Conservation (phyloP, 2,888 invertebrate genomes). For the Troides helena region DNA sequence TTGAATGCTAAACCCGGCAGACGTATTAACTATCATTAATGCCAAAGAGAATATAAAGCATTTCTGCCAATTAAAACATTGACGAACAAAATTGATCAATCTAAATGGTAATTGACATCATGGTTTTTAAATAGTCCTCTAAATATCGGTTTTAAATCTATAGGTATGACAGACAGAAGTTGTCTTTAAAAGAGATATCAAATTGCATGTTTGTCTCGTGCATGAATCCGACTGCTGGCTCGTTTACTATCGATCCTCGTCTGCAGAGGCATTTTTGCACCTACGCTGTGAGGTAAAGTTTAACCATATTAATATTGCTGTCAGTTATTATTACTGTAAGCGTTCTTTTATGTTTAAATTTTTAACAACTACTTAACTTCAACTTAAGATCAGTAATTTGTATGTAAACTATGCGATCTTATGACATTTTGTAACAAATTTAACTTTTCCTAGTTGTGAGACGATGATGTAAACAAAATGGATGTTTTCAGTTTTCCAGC, state of each 20-base stretch:
- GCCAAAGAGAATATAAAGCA: too few relatives aligned
- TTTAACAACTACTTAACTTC: background rate
- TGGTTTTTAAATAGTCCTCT: background rate
- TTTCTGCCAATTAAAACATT: too few relatives aligned
- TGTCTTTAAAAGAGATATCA: slow-evolving; percentile 93
- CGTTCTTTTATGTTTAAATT: background rate
- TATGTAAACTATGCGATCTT: too few relatives aligned
- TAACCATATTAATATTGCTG: background rate
- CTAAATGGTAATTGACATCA: too few relatives aligned
- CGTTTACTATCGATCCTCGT: slow-evolving; percentile 95
- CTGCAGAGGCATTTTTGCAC: slow-evolving; percentile 93
- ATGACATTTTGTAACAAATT: too few relatives aligned
- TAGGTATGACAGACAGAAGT: slow-evolving; percentile 92
- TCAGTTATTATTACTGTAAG: background rate
- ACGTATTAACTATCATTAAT: too few relatives aligned
- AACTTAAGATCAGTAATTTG: too few relatives aligned
- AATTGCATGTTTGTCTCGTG: slow-evolving; percentile 96
- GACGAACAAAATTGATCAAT: too few relatives aligned
- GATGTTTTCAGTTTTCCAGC: slow-evolving; percentile 86
- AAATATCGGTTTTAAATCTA: slow-evolving; percentile 27
- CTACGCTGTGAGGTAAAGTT: slow-evolving; percentile 87
- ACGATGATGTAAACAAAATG: background rate
- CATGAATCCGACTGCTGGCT: slow-evolving; percentile 98
- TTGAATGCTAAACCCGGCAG: too few relatives aligned
- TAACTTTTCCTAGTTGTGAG: background rate